A percentile compares a stretch with the other conserved stretches of the same genome.
Conservation (phyloP, 2,113 vertebrate genomes). For the Sminthopsis crassicaudata region DNA sequence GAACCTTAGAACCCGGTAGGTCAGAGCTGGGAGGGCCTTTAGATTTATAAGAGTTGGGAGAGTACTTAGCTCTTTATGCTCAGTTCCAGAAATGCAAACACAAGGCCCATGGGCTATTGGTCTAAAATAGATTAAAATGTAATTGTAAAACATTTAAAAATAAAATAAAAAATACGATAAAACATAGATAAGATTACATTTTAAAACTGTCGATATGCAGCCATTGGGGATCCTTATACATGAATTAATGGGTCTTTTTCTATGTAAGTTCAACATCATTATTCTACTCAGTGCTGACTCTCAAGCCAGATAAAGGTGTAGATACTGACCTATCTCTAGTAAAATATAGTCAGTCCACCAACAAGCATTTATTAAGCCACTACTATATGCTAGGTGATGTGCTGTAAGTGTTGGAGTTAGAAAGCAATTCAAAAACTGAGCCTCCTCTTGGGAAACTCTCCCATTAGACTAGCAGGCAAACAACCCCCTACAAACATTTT, state of each 20-base stretch:
- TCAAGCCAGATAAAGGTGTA: neutral
- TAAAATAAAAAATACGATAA: neutral
- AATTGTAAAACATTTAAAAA: neutral
- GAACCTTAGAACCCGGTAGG: too few species aligned
- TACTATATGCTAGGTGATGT: neutral
- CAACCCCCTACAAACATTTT: rapidly evolving
- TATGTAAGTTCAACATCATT: neutral
- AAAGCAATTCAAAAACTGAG: neutral
- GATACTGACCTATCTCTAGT: neutral
- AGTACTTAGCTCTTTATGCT: neutral
- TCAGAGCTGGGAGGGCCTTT: too few species aligned
- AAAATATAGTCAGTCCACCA: neutral
- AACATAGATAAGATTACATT: neutral
- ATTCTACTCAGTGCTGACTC: neutral
- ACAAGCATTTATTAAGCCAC: neutral
- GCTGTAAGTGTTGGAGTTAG: neutral
- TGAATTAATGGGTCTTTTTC: neutral
- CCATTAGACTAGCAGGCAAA: neutral
- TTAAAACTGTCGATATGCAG: neutral
- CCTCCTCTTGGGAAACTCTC: neutral
- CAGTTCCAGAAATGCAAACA: too few species aligned
- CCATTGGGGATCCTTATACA: neutral
- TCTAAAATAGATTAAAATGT: neutral
- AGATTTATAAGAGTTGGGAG: neutral
- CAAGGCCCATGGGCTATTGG: too few species aligned